phyloP scores from a whole-genome alignment of 1,140 invertebrate genomes.

The Drosophila santomea region DNA sequence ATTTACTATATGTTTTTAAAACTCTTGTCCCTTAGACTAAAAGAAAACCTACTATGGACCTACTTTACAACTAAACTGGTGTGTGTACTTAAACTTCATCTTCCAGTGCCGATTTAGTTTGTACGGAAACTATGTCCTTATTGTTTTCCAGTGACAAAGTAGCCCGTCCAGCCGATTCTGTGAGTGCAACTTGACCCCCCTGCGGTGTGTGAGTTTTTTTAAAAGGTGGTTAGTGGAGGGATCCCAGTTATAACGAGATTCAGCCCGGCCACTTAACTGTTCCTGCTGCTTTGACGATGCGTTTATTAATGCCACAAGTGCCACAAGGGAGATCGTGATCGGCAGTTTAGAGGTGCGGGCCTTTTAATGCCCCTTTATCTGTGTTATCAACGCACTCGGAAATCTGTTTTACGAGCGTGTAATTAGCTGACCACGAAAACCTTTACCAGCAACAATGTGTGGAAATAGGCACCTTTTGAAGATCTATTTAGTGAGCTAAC shows the following conservation, averaged over 20 bases:
- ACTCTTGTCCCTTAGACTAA: no score
- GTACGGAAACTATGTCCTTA: background rate
- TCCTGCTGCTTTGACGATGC: conserved; percentile 55
- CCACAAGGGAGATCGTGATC: conserved; percentile 50
- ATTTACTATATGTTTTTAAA: no score
- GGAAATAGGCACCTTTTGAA: conserved; percentile 12
- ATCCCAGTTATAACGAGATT: conserved; percentile 68
- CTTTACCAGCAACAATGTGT: conserved; percentile 75
- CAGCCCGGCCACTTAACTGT: conserved; percentile 18
- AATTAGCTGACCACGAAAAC: conserved; percentile 67
- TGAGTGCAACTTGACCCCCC: conserved; percentile 48
- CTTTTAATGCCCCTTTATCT: conserved; percentile 68
- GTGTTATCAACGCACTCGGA: conserved; percentile 73
- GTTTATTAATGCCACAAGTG: conserved; percentile 67
- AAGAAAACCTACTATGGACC: no score
- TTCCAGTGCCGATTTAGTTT: background rate
- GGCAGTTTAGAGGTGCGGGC: conserved; percentile 8
- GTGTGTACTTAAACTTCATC: no score
- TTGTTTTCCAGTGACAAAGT: conserved; percentile 46
- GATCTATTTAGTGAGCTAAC: background rate
- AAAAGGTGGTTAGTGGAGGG: conserved; percentile 52
- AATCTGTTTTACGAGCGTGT: conserved; percentile 71
- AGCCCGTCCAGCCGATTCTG: conserved; percentile 10
- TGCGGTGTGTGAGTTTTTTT: conserved; percentile 64
- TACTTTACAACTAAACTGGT: no score